Percentiles rank a stretch among this genome's conserved stretches.
Conservation (phyloP, 2,888 invertebrate genomes). For the Peribatodes rhomboidaria region DNA sequence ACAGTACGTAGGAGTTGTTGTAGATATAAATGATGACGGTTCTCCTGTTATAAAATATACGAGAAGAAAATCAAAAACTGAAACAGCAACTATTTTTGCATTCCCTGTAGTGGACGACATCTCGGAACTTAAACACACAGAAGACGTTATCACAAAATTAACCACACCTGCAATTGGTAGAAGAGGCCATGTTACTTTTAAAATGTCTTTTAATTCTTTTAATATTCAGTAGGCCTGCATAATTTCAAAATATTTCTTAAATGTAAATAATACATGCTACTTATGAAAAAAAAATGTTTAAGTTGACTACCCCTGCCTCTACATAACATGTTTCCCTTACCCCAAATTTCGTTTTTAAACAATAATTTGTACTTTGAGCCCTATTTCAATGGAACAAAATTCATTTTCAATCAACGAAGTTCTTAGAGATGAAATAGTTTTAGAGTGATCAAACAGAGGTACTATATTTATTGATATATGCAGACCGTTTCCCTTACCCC, state of each 20-base stretch:
- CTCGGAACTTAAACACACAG: conserved; percentile 31
- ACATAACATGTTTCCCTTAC: conserved; percentile 32
- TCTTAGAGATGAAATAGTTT: conserved; percentile 18
- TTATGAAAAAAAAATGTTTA: conserved; percentile 16
- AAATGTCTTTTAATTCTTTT: conserved; percentile 37
- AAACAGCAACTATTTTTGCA: conserved; percentile 30
- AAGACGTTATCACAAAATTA: conserved; percentile 31
- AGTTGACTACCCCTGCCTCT: conserved; percentile 24
- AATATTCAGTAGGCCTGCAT: conserved; percentile 28
- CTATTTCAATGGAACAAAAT: conserved; percentile 22
- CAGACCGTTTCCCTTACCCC: conserved; percentile 26
- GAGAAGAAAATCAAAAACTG: conserved; percentile 35
- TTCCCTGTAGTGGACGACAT: conserved; percentile 31
- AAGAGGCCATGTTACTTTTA: conserved; percentile 38
- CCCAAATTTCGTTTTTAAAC: conserved; percentile 31
- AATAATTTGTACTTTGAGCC: conserved; percentile 24
- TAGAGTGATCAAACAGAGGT: conserved; percentile 10
- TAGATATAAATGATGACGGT: conserved; percentile 30
- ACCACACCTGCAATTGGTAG: conserved; percentile 33
- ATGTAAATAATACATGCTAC: conserved; percentile 3
- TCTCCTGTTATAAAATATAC: conserved; percentile 35
- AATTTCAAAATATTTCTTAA: conserved; percentile 23
- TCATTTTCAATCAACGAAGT: conserved; percentile 13
- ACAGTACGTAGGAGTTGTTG: conserved; percentile 31
- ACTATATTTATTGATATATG: conserved; percentile 16